Evolutionary conservation across 2,113 vertebrate genomes (phyloP).

Genomic region (Stigmatopora nigra): DNA sequence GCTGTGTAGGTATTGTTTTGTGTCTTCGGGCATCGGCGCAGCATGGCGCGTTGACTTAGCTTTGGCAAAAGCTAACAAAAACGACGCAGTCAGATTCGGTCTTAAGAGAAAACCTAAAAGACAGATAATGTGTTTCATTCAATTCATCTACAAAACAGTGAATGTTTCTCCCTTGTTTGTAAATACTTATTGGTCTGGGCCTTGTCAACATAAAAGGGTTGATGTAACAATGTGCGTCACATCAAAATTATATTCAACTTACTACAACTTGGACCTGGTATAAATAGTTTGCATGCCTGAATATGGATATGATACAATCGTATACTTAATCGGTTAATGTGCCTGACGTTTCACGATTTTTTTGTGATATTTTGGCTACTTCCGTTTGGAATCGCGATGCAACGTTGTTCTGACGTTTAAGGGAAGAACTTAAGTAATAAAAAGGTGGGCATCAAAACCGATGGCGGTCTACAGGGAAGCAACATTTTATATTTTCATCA

Average conservation of each 20-base stretch:
- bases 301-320: not conserved
- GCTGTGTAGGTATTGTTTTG: not conserved
- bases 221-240: not conserved
- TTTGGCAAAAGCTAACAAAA: not conserved
- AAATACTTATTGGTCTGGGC: not conserved
- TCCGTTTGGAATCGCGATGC: not conserved
- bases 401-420: not conserved
- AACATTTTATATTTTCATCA: no score
- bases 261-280: not conserved
- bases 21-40: not conserved
- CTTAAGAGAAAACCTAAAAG: not conserved
- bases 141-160: not conserved
- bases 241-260: no score
- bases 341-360: not conserved
- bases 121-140: not conserved
- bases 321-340: not conserved
- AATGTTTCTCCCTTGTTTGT: no score
- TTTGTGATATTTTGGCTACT: not conserved
- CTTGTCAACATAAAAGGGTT: not conserved
- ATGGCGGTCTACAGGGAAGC: not conserved
- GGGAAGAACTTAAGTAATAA: not conserved
- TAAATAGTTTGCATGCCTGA: not conserved
- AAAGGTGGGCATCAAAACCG: not conserved
- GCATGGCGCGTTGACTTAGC: not conserved
- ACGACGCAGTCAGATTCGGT: not conserved